Evolutionary conservation across 1,140 invertebrate genomes (phyloP).

Genomic region (Zaprionus inermis): DNA sequence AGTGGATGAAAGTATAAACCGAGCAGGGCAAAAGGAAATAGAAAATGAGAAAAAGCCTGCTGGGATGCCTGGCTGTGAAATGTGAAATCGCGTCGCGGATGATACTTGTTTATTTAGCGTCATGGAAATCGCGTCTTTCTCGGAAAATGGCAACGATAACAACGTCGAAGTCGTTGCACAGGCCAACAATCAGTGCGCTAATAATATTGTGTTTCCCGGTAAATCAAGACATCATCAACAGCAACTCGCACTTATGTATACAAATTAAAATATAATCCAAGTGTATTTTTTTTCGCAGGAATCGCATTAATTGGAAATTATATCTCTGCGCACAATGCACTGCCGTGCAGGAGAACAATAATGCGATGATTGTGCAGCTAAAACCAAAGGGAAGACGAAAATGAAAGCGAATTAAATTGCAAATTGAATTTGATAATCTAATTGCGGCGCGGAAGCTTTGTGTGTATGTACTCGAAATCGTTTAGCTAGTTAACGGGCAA

Average conservation of each 20-base stretch:
- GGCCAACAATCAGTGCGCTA: neutral
- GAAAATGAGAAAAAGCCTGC: neutral
- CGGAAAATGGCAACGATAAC: neutral
- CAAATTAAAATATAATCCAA: no score
- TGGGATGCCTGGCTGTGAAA: neutral
- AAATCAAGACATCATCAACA: neutral
- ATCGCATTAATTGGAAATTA: neutral
- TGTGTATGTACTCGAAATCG: neutral
- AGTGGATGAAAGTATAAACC: slow-evolving; percentile 6
- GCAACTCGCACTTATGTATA: no score
- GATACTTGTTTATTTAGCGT: neutral
- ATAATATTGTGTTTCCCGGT: neutral
- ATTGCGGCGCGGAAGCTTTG: neutral
- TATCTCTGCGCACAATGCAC: neutral
- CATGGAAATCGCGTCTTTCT: neutral
- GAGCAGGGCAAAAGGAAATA: neutral
- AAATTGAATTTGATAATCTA: neutral
- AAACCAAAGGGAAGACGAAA: neutral
- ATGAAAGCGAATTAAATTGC: neutral
- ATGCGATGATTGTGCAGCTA: neutral
- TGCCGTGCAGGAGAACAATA: no score
- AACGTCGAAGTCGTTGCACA: no score
- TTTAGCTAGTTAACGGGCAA: neutral
- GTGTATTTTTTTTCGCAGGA: neutral
- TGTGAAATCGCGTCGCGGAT: neutral